phyloP scores from a whole-genome alignment of 2,797 vertebrate species.

The Cottoperca gobio region DNA sequence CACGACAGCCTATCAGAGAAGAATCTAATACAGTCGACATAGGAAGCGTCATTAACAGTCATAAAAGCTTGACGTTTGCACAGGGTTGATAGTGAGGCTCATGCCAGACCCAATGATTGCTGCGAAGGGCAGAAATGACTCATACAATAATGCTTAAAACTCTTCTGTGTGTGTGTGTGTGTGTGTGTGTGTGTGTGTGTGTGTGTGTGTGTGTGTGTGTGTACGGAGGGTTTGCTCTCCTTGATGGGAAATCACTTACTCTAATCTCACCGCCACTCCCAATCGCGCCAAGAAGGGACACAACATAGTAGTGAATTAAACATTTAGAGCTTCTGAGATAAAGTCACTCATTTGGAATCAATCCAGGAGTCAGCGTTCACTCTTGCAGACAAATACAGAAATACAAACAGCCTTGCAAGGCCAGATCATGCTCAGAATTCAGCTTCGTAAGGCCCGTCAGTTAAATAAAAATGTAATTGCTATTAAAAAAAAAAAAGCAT shows the following conservation, averaged over 20 bases:
- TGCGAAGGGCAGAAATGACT: slow-evolving; percentile 29
- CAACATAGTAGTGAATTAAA: not conserved
- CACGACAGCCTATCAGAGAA: no score
- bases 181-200: no score
- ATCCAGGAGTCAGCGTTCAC: no score
- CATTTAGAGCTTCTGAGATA: not conserved
- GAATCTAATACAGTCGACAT: not conserved
- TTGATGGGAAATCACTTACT: slow-evolving; percentile 22
- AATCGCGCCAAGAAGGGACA: not conserved
- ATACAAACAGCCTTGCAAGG: not conserved
- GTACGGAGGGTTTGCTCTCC: not conserved
- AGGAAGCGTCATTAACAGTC: not conserved
- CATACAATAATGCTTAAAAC: slow-evolving; percentile 36
- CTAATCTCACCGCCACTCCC: slow-evolving; percentile 30
- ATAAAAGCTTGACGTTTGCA: slow-evolving; percentile 39
- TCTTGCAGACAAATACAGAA: not conserved
- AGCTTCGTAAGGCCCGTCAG: not conserved
- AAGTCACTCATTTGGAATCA: not conserved
- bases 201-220: no score
- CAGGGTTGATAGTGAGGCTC: slow-evolving; percentile 13
- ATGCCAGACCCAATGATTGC: not conserved
- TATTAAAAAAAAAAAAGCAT: not conserved
- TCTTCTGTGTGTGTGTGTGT: not conserved
- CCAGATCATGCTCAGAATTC: not conserved
- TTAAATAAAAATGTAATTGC: not conserved